phyloP scores from a whole-genome alignment of 2,888 invertebrate genomes.

The Dendrolimus houi region DNA sequence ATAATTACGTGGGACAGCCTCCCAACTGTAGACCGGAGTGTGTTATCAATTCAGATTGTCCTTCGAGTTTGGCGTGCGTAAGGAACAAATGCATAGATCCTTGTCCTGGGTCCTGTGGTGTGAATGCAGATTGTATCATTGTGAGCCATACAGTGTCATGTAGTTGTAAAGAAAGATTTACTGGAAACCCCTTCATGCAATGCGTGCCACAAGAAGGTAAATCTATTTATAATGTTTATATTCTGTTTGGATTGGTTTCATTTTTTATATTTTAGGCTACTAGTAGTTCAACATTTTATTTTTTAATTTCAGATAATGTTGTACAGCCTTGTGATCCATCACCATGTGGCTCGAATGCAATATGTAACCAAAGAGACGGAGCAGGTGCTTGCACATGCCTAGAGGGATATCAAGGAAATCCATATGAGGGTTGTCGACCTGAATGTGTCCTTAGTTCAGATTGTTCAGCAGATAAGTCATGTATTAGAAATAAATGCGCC shows the following conservation, averaged over 20 bases:
- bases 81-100: slow-evolving; percentile 89
- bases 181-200: slow-evolving; percentile 89
- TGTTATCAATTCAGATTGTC: slow-evolving; percentile 88
- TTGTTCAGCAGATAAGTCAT: slow-evolving; percentile 88
- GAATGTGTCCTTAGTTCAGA: slow-evolving; percentile 92
- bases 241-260: too few relatives aligned
- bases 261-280: too few relatives aligned
- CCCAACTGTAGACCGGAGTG: slow-evolving; percentile 91
- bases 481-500: slow-evolving; percentile 87
- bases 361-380: slow-evolving; percentile 85
- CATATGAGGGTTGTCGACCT: slow-evolving; percentile 90
- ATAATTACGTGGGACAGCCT: slow-evolving; percentile 85
- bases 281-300: too few relatives aligned
- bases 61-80: slow-evolving; percentile 85
- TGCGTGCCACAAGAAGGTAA: slow-evolving; percentile 79
- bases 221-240: slow-evolving; percentile 1
- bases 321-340: slow-evolving; percentile 89
- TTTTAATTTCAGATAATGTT: slow-evolving; percentile 64
- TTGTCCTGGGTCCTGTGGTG: slow-evolving; percentile 88
- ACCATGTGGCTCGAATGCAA: slow-evolving; percentile 90
- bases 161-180: slow-evolving; percentile 83
- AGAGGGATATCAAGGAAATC: slow-evolving; percentile 88
- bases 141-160: slow-evolving; percentile 89
- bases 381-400: slow-evolving; percentile 89
- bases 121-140: slow-evolving; percentile 86